phyloP scores from a whole-genome alignment of 1,140 invertebrate species.

The Eupristina koningsbergeri region DNA sequence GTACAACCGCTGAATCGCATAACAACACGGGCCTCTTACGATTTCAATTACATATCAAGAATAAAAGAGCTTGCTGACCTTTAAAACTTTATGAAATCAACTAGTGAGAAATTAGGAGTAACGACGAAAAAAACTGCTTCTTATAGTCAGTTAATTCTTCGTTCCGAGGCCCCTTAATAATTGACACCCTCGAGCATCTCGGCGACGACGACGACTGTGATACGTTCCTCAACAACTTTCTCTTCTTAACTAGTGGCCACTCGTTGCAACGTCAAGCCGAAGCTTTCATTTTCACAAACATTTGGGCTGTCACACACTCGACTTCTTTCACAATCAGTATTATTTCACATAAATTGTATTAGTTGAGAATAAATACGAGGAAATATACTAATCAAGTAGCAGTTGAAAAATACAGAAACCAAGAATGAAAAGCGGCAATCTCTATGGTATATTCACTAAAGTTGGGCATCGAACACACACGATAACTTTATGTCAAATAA shows the following conservation, averaged over 20 bases:
- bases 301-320: background rate
- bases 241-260: background rate
- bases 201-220: background rate
- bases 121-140: slow-evolving; percentile 10
- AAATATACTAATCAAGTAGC: background rate
- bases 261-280: slow-evolving; percentile 3
- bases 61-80: slow-evolving; percentile 33
- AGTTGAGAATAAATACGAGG: background rate
- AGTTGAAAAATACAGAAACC: background rate
- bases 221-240: slow-evolving; percentile 7
- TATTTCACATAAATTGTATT: background rate
- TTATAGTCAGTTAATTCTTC: background rate
- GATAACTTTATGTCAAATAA: background rate
- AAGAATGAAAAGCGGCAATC: background rate
- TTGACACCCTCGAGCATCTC: slow-evolving; percentile 13
- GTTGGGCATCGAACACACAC: background rate
- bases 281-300: slow-evolving; percentile 26
- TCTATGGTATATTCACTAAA: background rate
- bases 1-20: slow-evolving; percentile 1
- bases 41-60: background rate
- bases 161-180: slow-evolving; percentile 5
- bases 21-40: background rate
- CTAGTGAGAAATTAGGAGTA: slow-evolving; percentile 35
- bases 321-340: no score
- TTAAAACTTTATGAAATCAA: slow-evolving; percentile 52